Percentiles rank a stretch among this genome's conserved stretches.
Evolutionary conservation across 2,888 invertebrate genomes (phyloP).

Genomic region (Euproctis similis): DNA sequence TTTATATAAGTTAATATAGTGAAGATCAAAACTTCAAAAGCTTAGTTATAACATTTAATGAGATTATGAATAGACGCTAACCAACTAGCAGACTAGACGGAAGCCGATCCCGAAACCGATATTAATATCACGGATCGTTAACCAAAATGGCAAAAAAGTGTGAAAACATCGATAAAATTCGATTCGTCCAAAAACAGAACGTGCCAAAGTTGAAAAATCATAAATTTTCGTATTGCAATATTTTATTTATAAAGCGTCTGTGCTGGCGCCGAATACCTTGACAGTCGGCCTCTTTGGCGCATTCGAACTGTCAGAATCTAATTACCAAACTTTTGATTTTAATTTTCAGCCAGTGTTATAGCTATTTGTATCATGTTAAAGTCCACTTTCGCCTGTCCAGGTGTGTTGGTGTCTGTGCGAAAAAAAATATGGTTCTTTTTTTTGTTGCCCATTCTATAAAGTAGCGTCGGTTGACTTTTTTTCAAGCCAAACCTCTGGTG

Average conservation of each 20-base stretch:
- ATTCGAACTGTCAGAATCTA: constrained; percentile 71
- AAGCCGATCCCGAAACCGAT: constrained; percentile 9
- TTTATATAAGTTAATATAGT: no score
- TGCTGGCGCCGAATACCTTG: constrained; percentile 67
- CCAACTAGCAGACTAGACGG: constrained; percentile 6
- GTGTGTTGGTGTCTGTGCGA: constrained; percentile 13
- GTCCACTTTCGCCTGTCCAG: constrained; percentile 21
- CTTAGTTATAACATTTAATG: no score
- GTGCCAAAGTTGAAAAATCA: constrained; percentile 35
- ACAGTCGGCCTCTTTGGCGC: constrained; percentile 69
- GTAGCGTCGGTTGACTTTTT: constrained; percentile 48
- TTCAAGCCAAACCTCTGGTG: constrained; percentile 52
- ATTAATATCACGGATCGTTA: constrained; percentile 3
- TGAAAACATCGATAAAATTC: constrained; percentile 15
- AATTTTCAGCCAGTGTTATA: constrained; percentile 16
- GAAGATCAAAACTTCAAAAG: no score
- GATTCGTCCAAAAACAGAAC: constrained; percentile 27
- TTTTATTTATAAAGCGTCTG: constrained; percentile 59
- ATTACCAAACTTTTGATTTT: constrained; percentile 47
- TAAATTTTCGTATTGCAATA: constrained; percentile 44
- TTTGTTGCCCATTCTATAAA: constrained; percentile 61
- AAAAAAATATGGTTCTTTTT: constrained; percentile 43
- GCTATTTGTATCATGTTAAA: constrained; percentile 22
- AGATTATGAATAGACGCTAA: no score
- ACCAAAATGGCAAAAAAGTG: constrained; percentile 9